Evolutionary conservation across 2,797 vertebrate genomes (phyloP), one percentile per base, ranked within the genome.

Genomic region (Erethizon dorsatum): DNA sequence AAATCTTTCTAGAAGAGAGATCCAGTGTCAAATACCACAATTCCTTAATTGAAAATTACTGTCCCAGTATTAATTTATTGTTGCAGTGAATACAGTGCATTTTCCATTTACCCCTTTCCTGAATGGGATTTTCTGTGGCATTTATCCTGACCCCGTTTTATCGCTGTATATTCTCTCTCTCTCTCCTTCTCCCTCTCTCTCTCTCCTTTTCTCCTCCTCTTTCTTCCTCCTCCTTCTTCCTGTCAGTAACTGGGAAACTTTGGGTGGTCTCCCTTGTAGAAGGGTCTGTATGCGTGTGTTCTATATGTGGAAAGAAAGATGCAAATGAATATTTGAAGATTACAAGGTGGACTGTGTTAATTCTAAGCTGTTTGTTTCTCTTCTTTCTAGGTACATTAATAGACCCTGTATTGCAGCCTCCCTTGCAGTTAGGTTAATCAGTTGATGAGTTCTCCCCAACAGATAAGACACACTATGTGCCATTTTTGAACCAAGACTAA

Each of bases 21-120:
- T 33, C 1, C 54, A 47, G 13, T 12, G 67, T 91, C 33, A 59
- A 90, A 88, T 63, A 73, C 41, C 31, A 54, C 47, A 94, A 73
- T 20, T 87, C 20, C 28, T 59, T 83, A 28, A 33, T 15, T 78
- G 59, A 83, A 75, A 95, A 85, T 17, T 45, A 69, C 31, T 14
- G 65, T 90, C 73, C 69, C 37, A 84, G 56, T 47, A 88, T 65
- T 85, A 87, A 86, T 61, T 94, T 52, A 75, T 20, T n/a, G 52
- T 57, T 57, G 31, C 17, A 26, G 61, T 1, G 41, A 88, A 52
- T 9, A 56, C 10, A 45, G 9, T 6, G 5, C 52, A 41, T 54
- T 85, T 91, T 79, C 61, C 26, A 18, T 13, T 78, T 17, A 37
- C 15, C 6, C 14, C 31, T 54, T 93, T 69, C 41, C 22, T 37